Evolutionary conservation across 2,888 invertebrate species (phyloP).

Genomic region (Tinea pellionella): DNA sequence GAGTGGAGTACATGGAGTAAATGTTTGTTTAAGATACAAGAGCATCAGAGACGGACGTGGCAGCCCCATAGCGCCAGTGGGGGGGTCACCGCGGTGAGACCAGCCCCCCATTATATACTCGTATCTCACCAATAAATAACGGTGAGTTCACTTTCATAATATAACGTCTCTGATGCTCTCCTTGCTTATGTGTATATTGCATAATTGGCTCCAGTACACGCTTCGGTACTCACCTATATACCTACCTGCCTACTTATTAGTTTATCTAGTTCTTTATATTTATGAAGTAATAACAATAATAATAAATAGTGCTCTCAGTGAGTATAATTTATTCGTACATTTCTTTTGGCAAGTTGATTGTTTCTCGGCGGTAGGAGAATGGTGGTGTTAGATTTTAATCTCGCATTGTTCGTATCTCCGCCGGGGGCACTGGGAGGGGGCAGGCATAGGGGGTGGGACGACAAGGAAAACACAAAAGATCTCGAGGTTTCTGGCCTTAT

Average conservation of each 20-base stretch:
- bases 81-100: constrained; percentile 25
- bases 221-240: no score
- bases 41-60: constrained; percentile 39
- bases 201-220: constrained; percentile 1
- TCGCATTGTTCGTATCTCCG: constrained; percentile 2
- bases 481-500: neutral
- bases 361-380: neutral
- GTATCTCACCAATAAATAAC: neutral
- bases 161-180: neutral
- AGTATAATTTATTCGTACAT: neutral
- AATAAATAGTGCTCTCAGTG: neutral
- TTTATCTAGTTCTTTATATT: no score
- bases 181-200: neutral
- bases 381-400: constrained; percentile 5
- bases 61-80: constrained; percentile 27
- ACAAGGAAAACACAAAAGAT: neutral
- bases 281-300: no score
- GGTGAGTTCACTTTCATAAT: constrained; percentile 41
- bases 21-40: constrained; percentile 63
- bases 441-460: neutral
- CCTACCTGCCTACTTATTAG: no score
- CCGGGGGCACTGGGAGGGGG: neutral
- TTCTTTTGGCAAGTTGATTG: neutral
- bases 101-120: constrained; percentile 21
- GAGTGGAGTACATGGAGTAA: neutral